These are phyloP conservation scores for Drosophila antonietae DNA, from an alignment of 2,888 invertebrate genomes.

Conservation along the genomic window DNA sequence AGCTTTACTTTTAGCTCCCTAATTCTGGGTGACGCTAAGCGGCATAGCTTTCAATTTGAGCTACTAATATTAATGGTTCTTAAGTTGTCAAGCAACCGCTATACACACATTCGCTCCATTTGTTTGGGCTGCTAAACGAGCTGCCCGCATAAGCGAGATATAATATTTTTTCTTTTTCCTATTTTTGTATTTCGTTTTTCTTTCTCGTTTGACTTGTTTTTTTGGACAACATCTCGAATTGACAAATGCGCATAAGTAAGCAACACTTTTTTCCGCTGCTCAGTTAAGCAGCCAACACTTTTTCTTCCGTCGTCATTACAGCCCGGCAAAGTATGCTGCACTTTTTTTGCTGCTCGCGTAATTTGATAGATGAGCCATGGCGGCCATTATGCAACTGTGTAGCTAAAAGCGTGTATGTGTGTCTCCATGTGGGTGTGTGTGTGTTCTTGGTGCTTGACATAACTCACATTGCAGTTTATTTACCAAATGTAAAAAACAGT, in stretches of 20 bases:
- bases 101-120: conserved; percentile 5
- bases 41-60: conserved; percentile 12
- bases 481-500: conserved; percentile 75
- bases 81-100: conserved; percentile 8
- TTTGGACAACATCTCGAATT: conserved; percentile 39
- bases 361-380: conserved; percentile 79
- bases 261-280: conserved; percentile 50
- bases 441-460: conserved; percentile 64
- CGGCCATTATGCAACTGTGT: conserved; percentile 73
- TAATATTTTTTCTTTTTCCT: neutral
- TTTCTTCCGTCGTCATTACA: conserved; percentile 43
- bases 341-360: conserved; percentile 59
- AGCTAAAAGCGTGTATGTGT: conserved; percentile 28
- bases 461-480: conserved; percentile 79
- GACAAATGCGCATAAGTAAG: conserved; percentile 64
- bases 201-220: conserved; percentile 16
- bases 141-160: conserved; percentile 30
- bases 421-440: conserved; percentile 15
- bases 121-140: conserved; percentile 48
- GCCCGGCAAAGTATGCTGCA: conserved; percentile 68
- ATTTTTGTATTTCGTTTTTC: conserved; percentile 5
- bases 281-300: conserved; percentile 42
- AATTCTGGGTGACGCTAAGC: conserved; percentile 3
- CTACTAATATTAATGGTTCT: conserved; percentile 5
- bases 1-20: neutral